A percentile compares a stretch with the other conserved stretches of the same genome.
These are phyloP conservation scores for Coenonympha arcania DNA, from an alignment of 2,888 invertebrate species.

Conservation along the genomic window DNA sequence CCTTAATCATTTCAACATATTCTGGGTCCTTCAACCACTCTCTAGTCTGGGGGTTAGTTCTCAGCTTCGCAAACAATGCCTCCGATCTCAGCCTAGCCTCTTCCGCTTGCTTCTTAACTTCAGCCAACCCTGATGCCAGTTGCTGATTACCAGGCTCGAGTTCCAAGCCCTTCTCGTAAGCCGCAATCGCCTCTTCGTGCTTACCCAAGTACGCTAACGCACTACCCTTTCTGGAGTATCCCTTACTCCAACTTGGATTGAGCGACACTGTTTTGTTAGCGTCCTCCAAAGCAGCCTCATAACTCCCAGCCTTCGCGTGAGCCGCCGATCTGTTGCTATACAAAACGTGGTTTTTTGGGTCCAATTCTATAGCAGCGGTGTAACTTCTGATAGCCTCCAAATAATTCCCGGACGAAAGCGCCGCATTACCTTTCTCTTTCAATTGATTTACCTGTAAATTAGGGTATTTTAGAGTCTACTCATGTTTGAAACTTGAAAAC, in stretches of 20 bases:
- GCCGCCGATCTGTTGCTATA: conserved; percentile 95
- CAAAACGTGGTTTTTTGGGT: conserved; percentile 88
- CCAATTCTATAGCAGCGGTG: conserved; percentile 85
- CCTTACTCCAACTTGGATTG: conserved; percentile 90
- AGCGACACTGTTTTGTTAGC: conserved; percentile 86
- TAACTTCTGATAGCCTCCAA: conserved; percentile 86
- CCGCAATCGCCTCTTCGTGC: conserved; percentile 81
- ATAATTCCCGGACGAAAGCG: conserved; percentile 82
- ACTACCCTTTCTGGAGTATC: conserved; percentile 91
- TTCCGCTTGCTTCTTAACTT: conserved; percentile 65
- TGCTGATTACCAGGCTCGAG: conserved; percentile 83
- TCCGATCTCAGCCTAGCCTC: conserved; percentile 38
- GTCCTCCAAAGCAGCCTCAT: conserved; percentile 83
- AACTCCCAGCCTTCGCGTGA: conserved; percentile 85
- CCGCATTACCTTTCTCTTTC: conserved; percentile 91
- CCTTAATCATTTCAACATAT: conserved; percentile 77
- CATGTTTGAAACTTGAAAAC: conserved; percentile 26
- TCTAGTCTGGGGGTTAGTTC: conserved; percentile 79
- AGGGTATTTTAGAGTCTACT: too few relatives aligned
- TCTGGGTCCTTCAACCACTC: conserved; percentile 83
- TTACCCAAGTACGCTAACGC: conserved; percentile 85
- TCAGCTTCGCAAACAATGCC: conserved; percentile 74
- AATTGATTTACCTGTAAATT: conserved; percentile 84
- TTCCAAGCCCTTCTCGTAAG: conserved; percentile 80
- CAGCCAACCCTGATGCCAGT: conserved; percentile 78